Percentiles rank a stretch among this genome's conserved stretches.
phyloP scores from a whole-genome alignment of 2,888 invertebrate species.

The Torymus auratus region DNA sequence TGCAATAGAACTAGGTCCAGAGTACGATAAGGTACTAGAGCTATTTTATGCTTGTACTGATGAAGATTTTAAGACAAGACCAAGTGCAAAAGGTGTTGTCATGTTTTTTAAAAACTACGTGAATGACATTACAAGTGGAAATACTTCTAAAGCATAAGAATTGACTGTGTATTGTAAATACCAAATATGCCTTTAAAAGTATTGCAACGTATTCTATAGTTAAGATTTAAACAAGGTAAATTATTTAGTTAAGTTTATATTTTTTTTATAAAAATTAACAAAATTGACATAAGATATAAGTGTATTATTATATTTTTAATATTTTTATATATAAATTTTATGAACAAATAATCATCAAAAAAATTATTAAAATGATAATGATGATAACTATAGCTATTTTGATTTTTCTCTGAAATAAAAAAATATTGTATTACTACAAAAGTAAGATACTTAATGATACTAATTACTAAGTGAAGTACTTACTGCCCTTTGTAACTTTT shows the following conservation, averaged over 20 bases:
- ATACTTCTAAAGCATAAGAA: conserved; percentile 23
- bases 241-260: conserved; percentile 41
- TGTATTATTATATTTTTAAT: conserved; percentile 50
- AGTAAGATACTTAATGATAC: conserved; percentile 20
- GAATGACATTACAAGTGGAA: conserved; percentile 41
- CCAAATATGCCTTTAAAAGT: conserved; percentile 8
- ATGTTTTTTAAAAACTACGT: conserved; percentile 75
- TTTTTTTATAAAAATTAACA: conserved; percentile 35
- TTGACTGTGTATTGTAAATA: not conserved
- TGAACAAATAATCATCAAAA: conserved; percentile 64
- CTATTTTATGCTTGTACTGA: conserved; percentile 86
- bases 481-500: conserved; percentile 79
- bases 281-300: conserved; percentile 27
- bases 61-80: conserved; percentile 79
- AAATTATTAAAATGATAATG: conserved; percentile 69
- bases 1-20: conserved; percentile 79
- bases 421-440: conserved; percentile 18
- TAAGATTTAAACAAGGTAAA: conserved; percentile 37
- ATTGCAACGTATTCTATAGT: conserved; percentile 1
- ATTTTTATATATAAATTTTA: conserved; percentile 48
- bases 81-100: conserved; percentile 80
- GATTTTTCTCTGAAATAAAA: conserved; percentile 76
- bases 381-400: conserved; percentile 70
- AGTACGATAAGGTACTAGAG: conserved; percentile 82
- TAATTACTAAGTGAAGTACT: conserved; percentile 15